Evolutionary conservation across 1,140 invertebrate species (phyloP), one percentile per base, ranked within the genome.

Genomic region (Temnothorax curvispinosus): DNA sequence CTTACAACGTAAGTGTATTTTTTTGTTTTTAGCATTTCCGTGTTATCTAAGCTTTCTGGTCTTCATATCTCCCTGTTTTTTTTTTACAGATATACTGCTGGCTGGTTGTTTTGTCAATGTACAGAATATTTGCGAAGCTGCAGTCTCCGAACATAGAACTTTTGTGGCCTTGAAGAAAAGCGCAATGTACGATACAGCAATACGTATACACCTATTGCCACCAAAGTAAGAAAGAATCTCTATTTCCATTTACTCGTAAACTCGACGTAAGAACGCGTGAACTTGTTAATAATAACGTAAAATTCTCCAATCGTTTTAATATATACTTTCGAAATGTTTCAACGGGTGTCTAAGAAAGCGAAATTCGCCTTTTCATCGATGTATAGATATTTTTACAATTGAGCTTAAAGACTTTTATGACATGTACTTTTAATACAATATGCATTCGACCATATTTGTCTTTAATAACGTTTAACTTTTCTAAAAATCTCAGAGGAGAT

Each of bases 131-230:
- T 90, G 96, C 97, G 90, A 95, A 97, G 85, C 95, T 97, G 93
- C 98, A 98, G 90, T 98, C 97, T 71, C 98, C 98, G n/a, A 98
- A 98, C 93, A 98, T 98, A 94, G 98, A 98, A 94, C 96, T 98
- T 60, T 93, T 98, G 18, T 97, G 97, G 96, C 97, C 97, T 87
- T 97, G 94, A 96, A 89, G 21, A 3, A 56, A 74, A 82, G 44
- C 50, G 50, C 32, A 60, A 11, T 15, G 41, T 50, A 64, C 13
- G 11, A 18, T 27, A 27, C 38, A 54, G 9, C 15, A 41, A 71
- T 71, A 58, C 38, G 21, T 71, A 35, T 89, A 85, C 76, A 90
- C 91, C 86, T 71, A 89, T 87, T 88, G 80, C 87, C 87, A 86
- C 85, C 76, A 92, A 92, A 92, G 89, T 92, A 90, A 85, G 75